Conservation (phyloP, 64 coral and sea anemone species). For the Trachythela sp. region DNA sequence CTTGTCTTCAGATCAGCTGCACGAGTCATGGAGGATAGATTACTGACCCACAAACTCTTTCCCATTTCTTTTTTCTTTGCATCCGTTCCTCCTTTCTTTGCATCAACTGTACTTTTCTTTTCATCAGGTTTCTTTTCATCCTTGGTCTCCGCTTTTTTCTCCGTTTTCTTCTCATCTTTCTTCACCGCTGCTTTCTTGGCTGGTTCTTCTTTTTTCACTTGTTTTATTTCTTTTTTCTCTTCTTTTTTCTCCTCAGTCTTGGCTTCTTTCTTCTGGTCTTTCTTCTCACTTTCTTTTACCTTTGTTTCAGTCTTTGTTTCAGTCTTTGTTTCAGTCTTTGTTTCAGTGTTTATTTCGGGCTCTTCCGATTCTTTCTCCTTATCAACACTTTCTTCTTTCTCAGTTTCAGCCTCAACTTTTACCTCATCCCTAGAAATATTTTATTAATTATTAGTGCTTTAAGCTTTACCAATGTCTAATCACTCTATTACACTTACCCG, state of each 20-base stretch:
- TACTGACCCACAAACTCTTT: slow-evolving; percentile 96
- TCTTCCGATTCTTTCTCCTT: neutral
- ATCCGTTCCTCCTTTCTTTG: neutral
- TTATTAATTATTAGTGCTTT: neutral
- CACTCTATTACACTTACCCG: neutral
- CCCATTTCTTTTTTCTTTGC: slow-evolving; percentile 89
- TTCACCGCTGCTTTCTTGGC: neutral
- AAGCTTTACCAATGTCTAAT: too few relatives aligned
- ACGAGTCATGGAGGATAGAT: slow-evolving; percentile 90
- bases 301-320: neutral
- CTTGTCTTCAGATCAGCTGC: slow-evolving; percentile 96
- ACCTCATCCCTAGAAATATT: neutral
- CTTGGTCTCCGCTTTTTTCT: slow-evolving; percentile 33
- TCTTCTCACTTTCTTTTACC: neutral
- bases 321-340: neutral
- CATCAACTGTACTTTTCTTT: slow-evolving; percentile 40
- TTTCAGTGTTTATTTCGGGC: neutral
- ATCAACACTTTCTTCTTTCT: neutral
- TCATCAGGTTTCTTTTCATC: slow-evolving; percentile 24
- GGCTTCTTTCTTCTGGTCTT: neutral
- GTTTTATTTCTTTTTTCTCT: neutral
- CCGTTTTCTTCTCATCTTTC: neutral
- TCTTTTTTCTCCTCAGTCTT: neutral
- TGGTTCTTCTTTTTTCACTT: neutral
- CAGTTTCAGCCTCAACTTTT: neutral